Evolutionary conservation across 2,797 vertebrate genomes (phyloP).

Genomic region (Heteromormyrus szaboi): DNA sequence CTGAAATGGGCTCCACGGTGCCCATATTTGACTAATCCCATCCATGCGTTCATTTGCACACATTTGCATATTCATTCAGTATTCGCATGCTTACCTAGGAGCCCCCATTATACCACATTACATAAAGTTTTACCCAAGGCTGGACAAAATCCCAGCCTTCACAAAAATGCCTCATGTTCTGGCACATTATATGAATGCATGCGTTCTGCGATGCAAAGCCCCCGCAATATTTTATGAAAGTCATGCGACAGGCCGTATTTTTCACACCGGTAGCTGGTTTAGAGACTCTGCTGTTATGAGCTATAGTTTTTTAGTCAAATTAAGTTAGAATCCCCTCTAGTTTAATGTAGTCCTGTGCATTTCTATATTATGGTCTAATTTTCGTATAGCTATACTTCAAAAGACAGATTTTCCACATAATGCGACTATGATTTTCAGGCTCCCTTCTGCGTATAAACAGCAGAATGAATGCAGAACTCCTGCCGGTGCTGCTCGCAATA

Average conservation of each 20-base stretch:
- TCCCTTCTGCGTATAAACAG: not conserved
- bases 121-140: not conserved
- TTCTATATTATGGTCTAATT: not conserved
- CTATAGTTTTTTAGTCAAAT: not conserved
- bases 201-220: not conserved
- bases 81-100: not conserved
- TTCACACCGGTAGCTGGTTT: not conserved
- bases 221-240: not conserved
- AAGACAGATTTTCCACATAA: constrained; percentile 2
- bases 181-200: not conserved
- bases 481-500: not conserved
- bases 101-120: not conserved
- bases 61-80: not conserved
- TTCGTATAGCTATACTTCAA: not conserved
- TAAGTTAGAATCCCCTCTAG: not conserved
- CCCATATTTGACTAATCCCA: not conserved
- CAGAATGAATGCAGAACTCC: not conserved
- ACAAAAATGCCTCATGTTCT: not conserved
- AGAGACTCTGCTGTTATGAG: not conserved
- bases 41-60: not conserved
- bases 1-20: not conserved
- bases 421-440: not conserved
- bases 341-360: not conserved
- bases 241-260: not conserved
- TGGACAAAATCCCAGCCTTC: not conserved